Percentiles rank a stretch among this genome's conserved stretches.
phyloP scores from a whole-genome alignment of 2,113 vertebrate species.

The Chitala chitala region DNA sequence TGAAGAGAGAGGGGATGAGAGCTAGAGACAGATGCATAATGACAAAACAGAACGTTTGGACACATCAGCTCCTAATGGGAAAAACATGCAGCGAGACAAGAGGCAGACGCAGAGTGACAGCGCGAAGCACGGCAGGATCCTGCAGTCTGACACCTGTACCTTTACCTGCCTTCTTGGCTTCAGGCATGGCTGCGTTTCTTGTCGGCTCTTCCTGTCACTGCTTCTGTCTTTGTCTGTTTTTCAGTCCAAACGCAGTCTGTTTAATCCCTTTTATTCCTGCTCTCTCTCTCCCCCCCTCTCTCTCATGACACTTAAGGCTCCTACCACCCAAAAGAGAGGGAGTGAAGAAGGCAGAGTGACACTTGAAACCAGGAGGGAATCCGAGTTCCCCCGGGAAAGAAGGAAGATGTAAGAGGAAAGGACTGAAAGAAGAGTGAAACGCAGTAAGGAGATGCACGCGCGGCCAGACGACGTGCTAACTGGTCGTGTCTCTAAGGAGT shows the following conservation, averaged over 20 bases:
- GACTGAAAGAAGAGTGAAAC: conserved; percentile 17
- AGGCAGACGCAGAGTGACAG: neutral
- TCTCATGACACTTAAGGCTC: neutral
- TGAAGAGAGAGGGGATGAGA: neutral
- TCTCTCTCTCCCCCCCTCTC: conserved; percentile 10
- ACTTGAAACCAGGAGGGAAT: conserved; percentile 60
- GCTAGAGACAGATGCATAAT: neutral
- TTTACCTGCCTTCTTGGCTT: conserved; percentile 62
- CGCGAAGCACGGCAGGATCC: no score
- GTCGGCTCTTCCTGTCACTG: conserved; percentile 42
- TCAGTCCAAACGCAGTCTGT: conserved; percentile 43
- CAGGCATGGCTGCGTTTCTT: conserved; percentile 57
- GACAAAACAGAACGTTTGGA: neutral
- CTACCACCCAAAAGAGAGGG: conserved; percentile 1
- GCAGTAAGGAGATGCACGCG: conserved; percentile 32
- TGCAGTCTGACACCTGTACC: neutral
- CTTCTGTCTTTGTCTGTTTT: conserved; percentile 42
- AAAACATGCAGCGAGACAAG: neutral
- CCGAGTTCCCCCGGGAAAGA: conserved; percentile 36
- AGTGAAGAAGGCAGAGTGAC: conserved; percentile 46
- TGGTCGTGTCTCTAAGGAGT: neutral
- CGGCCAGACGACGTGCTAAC: neutral
- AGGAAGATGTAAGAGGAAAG: conserved; percentile 10
- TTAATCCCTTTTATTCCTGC: conserved; percentile 60
- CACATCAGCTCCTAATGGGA: neutral